These are phyloP conservation scores for Xenops minutus DNA, from an alignment of 2,797 vertebrate species.

Conservation along the genomic window DNA sequence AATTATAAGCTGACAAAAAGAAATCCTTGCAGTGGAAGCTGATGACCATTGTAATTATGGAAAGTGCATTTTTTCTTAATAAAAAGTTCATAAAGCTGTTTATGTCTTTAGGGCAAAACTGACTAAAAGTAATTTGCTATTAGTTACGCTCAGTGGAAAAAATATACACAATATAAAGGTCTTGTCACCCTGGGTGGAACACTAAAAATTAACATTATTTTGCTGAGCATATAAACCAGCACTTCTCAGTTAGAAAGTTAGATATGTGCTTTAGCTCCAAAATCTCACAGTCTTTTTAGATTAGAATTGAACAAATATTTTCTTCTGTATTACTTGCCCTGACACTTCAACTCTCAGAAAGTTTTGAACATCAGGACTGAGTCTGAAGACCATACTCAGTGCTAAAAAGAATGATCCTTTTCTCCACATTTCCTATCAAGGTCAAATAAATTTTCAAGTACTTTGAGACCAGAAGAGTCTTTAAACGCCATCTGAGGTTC, in stretches of 20 bases:
- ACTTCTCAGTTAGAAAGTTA: neutral
- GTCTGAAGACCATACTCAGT: neutral
- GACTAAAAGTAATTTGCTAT: neutral
- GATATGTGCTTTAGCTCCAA: neutral
- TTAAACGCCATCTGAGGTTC: neutral
- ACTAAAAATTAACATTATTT: neutral
- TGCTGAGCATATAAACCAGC: neutral
- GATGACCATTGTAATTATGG: neutral
- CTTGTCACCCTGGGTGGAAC: neutral
- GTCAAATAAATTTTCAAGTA: neutral
- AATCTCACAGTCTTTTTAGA: neutral
- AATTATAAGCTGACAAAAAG: neutral
- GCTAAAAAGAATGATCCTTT: neutral
- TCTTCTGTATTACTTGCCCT: neutral
- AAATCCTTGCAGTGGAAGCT: neutral
- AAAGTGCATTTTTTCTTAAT: neutral
- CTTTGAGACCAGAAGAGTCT: neutral
- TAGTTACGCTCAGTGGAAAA: neutral
- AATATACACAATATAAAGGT: neutral
- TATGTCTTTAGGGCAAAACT: neutral
- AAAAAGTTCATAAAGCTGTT: neutral
- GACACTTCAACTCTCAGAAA: neutral
- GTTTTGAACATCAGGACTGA: neutral
- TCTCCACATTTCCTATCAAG: neutral
- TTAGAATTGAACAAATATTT: neutral